Conservation (phyloP, 2,113 vertebrate genomes). For the Cygnus buccinator region DNA sequence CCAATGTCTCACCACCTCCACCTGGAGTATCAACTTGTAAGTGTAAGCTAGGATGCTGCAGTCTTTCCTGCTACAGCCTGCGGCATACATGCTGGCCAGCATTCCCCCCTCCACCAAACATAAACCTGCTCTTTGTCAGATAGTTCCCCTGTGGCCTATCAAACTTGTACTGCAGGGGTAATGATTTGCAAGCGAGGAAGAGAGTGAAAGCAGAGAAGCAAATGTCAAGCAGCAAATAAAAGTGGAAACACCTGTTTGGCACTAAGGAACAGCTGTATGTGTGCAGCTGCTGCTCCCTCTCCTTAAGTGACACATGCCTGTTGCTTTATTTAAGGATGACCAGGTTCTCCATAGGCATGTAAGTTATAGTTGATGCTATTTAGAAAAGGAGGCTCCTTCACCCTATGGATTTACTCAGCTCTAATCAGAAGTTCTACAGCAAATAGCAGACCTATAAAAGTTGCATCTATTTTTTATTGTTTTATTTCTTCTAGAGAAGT, state of each 20-base stretch:
- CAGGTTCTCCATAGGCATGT: neutral
- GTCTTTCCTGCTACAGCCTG: neutral
- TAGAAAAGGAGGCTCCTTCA: conserved; percentile 24
- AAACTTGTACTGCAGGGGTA: neutral
- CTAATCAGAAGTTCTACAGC: conserved; percentile 9
- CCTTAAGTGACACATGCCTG: accelerated
- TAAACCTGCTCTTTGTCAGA: neutral
- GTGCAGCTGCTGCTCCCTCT: neutral
- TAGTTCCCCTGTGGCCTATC: neutral
- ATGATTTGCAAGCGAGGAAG: neutral
- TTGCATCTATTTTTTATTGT: conserved; percentile 22
- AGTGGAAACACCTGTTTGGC: conserved; percentile 18
- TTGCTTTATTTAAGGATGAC: neutral
- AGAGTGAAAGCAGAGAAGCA: neutral
- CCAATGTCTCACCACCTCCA: neutral
- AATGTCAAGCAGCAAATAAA: conserved; percentile 8
- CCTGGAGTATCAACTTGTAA: accelerated
- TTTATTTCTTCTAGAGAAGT: neutral
- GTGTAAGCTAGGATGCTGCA: neutral
- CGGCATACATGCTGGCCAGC: neutral
- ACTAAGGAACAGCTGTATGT: conserved; percentile 15
- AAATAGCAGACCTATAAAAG: conserved; percentile 31
- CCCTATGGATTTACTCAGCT: conserved; percentile 10
- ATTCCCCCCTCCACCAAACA: neutral
- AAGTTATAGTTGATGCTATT: conserved; percentile 36